Percentiles rank a stretch among this genome's conserved stretches.
These are phyloP conservation scores for Platichthys stellatus DNA, from an alignment of 2,113 vertebrate species.

Conservation along the genomic window DNA sequence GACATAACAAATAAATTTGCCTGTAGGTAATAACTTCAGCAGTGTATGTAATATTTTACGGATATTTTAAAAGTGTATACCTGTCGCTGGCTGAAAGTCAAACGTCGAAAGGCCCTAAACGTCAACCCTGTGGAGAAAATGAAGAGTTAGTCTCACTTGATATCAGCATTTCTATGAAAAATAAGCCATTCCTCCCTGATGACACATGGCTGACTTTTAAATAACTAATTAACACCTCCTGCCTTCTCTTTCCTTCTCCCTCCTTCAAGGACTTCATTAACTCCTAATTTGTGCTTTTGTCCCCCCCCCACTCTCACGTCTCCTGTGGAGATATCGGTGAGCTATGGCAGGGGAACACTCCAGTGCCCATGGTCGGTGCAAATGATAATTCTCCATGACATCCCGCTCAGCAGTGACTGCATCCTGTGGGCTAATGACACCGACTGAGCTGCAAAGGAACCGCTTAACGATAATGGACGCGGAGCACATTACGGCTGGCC, in stretches of 20 bases:
- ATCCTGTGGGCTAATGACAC: slow-evolving; percentile 74
- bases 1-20: too few species aligned
- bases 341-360: slow-evolving; percentile 44
- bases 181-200: slow-evolving; percentile 16
- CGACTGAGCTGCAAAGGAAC: slow-evolving; percentile 52
- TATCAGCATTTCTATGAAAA: slow-evolving; percentile 1
- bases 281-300: slow-evolving; percentile 53
- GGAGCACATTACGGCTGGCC: slow-evolving; percentile 44
- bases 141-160: slow-evolving; percentile 8
- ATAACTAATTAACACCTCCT: slow-evolving; percentile 54
- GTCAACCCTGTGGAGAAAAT: slow-evolving; percentile 63
- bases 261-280: slow-evolving; percentile 64
- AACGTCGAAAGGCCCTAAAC: slow-evolving; percentile 43
- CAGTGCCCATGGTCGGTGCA: slow-evolving; percentile 52
- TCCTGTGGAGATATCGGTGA: slow-evolving; percentile 39
- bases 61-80: slow-evolving; percentile 49
- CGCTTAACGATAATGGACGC: slow-evolving; percentile 60
- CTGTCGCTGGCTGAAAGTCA: slow-evolving; percentile 71
- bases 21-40: not conserved
- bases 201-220: slow-evolving; percentile 46
- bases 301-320: slow-evolving; percentile 1
- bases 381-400: slow-evolving; percentile 73
- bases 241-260: not conserved
- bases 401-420: slow-evolving; percentile 56
- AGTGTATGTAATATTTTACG: too few species aligned